Evolutionary conservation across 1,140 invertebrate genomes (phyloP), one percentile per base, ranked within the genome.

Genomic region (Dreissena rostriformis): DNA sequence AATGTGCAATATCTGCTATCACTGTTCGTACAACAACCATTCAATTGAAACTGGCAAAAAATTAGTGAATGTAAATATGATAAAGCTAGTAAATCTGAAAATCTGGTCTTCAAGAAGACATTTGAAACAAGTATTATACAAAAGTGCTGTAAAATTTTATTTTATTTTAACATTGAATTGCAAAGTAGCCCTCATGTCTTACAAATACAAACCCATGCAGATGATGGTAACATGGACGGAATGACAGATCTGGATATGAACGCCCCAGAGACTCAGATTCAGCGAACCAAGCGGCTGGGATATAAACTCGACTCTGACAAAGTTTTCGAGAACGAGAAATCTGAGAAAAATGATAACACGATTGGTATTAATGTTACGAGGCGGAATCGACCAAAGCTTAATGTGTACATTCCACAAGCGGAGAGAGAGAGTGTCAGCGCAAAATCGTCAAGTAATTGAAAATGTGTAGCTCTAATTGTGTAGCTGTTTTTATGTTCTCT

Each of bases 321-420:
- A 72, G 74, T 84, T 61, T 72, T 77, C 70, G 82, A 84, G 26
- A 78, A 72, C 52, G 74, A 84, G 8, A 84, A 78, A 65, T 15
- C 17, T 6, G 74, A 72, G 5, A 78, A 77, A 52, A 49, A 67
- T 8, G n/a, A 52, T 17, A 12, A 19, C 28, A 26, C 75, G 26
- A 73, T 68, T 14, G 71, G 61, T 26, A 65, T 71, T 14, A 53
- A 51, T 28, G 68, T 77, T 0, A 52, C 67, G 17, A 29, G 75
- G 7, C 63, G 53, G n/a, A 71, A 76, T 22, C 29, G 75, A 17
- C 70, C 74, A 22, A 77, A 84, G 29, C 24, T 84, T 28, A 84
- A 77, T 65, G 74, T 84, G 22, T 84, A 84, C 66, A 77, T 84
- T 19, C 82, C 82, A 17, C 82, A 78, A 39, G 82, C 74, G 19